Evolutionary conservation across 2,797 vertebrate species (phyloP).

Genomic region (Sciurus carolinensis): DNA sequence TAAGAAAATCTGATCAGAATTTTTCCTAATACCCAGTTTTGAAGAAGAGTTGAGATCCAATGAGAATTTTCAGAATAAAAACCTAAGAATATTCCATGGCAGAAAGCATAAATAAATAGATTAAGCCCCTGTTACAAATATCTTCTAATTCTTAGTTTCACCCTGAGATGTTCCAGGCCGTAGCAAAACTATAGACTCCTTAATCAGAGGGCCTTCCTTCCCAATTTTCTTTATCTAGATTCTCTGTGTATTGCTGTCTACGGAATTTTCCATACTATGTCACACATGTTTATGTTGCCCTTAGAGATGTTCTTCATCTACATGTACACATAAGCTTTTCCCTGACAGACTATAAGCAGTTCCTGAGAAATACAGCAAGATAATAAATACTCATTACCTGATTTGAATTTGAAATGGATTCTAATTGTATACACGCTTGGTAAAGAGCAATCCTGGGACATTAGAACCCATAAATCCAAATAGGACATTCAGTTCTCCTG

Average conservation of each 20-base stretch:
- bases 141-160: neutral
- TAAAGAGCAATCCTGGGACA: neutral
- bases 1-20: neutral
- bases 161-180: neutral
- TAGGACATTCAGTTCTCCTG: neutral
- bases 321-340: neutral
- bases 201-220: neutral
- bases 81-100: neutral
- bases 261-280: neutral
- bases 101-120: neutral
- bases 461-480: neutral
- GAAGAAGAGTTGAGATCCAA: neutral
- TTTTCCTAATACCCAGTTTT: slow-evolving; percentile 46
- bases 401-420: neutral
- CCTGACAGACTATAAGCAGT: neutral
- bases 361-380: neutral
- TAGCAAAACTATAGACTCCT: neutral
- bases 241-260: neutral
- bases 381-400: neutral
- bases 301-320: neutral
- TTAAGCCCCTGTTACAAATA: neutral
- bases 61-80: neutral
- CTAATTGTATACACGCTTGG: neutral
- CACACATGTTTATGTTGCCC: neutral
- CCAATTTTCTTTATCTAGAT: slow-evolving; percentile 41